Evolutionary conservation across 2,113 vertebrate genomes (phyloP).

Genomic region (Harpagus bidentatus): DNA sequence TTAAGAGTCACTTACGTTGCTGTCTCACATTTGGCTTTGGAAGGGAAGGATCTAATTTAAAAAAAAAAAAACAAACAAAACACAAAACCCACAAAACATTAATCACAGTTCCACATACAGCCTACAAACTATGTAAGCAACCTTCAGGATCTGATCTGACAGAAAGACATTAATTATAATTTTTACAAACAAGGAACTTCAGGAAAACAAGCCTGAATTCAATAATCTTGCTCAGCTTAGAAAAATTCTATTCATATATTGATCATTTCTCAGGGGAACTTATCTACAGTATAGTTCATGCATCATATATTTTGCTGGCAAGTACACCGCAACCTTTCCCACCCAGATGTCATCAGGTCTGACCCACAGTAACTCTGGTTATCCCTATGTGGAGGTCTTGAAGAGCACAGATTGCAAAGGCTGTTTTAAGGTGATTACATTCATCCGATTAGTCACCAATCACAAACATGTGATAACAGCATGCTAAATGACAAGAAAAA

Average conservation of each 20-base stretch:
- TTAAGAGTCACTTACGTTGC: slow-evolving; percentile 69
- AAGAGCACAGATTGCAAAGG: neutral
- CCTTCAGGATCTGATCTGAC: neutral
- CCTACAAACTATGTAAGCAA: neutral
- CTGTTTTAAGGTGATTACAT: neutral
- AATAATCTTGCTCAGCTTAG: neutral
- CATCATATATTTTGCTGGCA: neutral
- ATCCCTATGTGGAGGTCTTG: neutral
- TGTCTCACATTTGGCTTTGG: slow-evolving; percentile 58
- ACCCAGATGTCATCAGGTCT: neutral
- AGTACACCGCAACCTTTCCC: neutral
- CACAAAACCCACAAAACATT: slow-evolving; percentile 21
- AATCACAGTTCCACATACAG: slow-evolving; percentile 1
- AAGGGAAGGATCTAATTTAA: slow-evolving; percentile 45
- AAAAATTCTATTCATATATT: neutral
- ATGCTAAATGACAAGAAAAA: neutral
- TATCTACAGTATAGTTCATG: neutral
- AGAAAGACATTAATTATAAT: neutral
- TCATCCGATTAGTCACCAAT: neutral
- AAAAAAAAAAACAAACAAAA: slow-evolving; percentile 24
- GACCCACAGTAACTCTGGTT: neutral
- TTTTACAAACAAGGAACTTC: neutral
- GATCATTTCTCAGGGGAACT: neutral
- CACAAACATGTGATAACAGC: neutral
- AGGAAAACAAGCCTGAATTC: neutral